Base-by-base conservation (phyloP, 2,113 vertebrate species). In the Elachura formosa region DNA sequence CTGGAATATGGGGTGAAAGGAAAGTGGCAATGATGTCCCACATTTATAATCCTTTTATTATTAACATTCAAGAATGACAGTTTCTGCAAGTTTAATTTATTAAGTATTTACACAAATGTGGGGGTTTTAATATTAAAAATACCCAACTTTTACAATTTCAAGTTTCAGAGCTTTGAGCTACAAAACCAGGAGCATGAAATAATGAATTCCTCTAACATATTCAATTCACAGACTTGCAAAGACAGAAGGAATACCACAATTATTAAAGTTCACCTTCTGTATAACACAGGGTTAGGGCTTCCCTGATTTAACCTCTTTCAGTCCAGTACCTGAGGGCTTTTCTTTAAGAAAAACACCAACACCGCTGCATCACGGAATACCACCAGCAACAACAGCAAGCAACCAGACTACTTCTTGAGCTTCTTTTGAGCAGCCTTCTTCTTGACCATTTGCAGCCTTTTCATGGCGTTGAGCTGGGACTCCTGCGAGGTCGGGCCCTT, bases 361-460 rank as follows among this genome's bases (percentile, higher is more conserved):
- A 3, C 23, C 10, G 14, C 66, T 14, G 48, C 41, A 89, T 69
- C 17, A 28, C 4, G 4, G 86, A 59, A 52, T 14, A 25, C 36
- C 75, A 25, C 52, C 28, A 74, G 84, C 62, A 93, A n/a, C n/a
- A 34, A 8, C 24, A 45, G 25, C 62, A 33, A 45, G 66, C 46
- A 72, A 72, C 41, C 92, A 14, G 5, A 17, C 98, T 97, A 99
- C 96, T 99, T 99, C 96, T 99, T 99, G 56, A 99, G 97, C 71
- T 99, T 99, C 97, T 99, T 99, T 59, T 99, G 99, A 14, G 99
- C 99, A 1, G 99, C 99, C 97, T 99, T 99, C 98, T 99, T 99
- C 97, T 99, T 99, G 66, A 99, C 99, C 98, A 99, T 98, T 12
- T 99, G 99, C 15, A 99, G 97, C 49, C 99, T 98, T 76, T 99